These are phyloP conservation scores for Chionoecetes opilio DNA, from an alignment of 1,140 invertebrate genomes.

Conservation along the genomic window DNA sequence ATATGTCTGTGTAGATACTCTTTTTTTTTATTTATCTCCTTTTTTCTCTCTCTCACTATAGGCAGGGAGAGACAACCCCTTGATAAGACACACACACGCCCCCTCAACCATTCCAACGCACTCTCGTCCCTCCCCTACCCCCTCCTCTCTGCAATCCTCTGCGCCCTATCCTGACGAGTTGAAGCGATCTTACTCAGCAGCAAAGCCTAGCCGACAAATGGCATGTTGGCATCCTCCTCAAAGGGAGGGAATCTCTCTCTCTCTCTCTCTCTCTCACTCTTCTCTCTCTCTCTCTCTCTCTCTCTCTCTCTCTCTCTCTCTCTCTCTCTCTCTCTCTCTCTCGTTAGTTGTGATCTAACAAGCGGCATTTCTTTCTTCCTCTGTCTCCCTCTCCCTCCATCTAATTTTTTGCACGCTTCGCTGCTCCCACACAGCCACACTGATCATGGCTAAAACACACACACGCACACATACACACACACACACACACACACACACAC, in stretches of 20 bases:
- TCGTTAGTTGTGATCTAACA: neutral
- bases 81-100: neutral
- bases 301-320: conserved; percentile 51
- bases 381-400: neutral
- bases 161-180: neutral
- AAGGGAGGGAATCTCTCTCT: too few species aligned
- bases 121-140: neutral
- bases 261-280: conserved; percentile 16
- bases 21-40: neutral
- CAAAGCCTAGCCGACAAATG: neutral
- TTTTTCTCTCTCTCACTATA: neutral
- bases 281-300: neutral
- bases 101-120: neutral
- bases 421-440: too few species aligned
- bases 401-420: neutral
- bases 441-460: neutral
- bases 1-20: too few species aligned
- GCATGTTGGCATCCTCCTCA: neutral
- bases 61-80: neutral
- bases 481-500: conserved; percentile 17
- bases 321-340: conserved; percentile 38
- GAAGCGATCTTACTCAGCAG: neutral
- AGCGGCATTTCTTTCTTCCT: neutral
- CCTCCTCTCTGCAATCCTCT: neutral
- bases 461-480: conserved; percentile 1